phyloP scores from a whole-genome alignment of 2,797 vertebrate species.

The Squalus acanthias region DNA sequence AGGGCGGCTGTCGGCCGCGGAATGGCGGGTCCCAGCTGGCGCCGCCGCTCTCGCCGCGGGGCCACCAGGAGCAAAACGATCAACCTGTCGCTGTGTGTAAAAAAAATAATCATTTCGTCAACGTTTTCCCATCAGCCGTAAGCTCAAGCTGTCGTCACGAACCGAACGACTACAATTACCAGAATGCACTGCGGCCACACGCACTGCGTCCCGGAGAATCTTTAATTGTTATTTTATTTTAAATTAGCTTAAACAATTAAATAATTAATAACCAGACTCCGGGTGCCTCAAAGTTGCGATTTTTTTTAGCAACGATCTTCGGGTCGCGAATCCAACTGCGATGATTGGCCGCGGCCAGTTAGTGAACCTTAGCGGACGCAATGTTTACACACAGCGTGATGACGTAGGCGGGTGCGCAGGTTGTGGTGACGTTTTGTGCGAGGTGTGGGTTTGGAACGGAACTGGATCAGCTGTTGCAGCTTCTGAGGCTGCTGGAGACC shows the following conservation, averaged over 20 bases:
- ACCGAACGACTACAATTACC: not conserved
- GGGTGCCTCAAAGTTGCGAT: too few relatives aligned
- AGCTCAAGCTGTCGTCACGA: not conserved
- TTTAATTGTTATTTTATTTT: not conserved
- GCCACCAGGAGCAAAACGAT: too few relatives aligned
- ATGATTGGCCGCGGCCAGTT: not conserved
- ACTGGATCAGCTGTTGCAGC: not conserved
- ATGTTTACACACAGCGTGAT: conserved; percentile 17
- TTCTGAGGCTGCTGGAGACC: not conserved
- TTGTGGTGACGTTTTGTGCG: not conserved
- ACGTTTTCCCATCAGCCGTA: not conserved
- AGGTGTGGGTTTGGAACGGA: not conserved
- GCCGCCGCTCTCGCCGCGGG: not conserved
- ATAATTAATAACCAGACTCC: not conserved
- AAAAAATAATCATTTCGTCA: not conserved
- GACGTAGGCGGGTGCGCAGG: not conserved
- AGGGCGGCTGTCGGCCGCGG: accelerated
- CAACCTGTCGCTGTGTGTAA: not conserved
- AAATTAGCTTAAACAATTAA: not conserved
- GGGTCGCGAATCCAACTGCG: not conserved
- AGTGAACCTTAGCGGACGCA: not conserved
- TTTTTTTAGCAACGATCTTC: not conserved
- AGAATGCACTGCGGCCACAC: too few relatives aligned
- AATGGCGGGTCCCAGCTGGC: not conserved
- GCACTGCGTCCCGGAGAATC: not conserved